Base-by-base conservation (phyloP, 2,113 vertebrate genomes). In the Nannospalax galili region DNA sequence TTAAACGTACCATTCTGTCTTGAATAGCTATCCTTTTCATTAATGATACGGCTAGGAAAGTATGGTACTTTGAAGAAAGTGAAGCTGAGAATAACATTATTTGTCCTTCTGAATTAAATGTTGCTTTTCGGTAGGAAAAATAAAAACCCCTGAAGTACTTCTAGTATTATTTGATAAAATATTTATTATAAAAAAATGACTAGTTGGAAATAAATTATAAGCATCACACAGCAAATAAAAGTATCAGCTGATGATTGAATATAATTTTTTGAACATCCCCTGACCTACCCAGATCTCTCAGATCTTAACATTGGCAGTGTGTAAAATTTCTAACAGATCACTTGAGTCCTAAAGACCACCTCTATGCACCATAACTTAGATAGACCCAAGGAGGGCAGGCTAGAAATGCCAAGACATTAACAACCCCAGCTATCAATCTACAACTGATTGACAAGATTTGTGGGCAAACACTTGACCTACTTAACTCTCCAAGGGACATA, bases 241-340 rank as follows among this genome's bases (percentile, higher is more conserved):
- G 52, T 37, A 15, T 86, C 28, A 12, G 35, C 1, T 15, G 22
- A 80, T 17, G 48, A 40, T 2, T 22, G 30, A 24, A 77, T 19
- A 35, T 20, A 48, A 81, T 6, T 26, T 30, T 45, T 37, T 37
- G 62, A 7, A 80, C 30, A 90, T 3, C 35, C 4, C 56, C 9
- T 7, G 1, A 65, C n/a, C 30, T 15, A 69, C 8, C 10, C 19
- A 58, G 14, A 20, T 35, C 3, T 67, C 42, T 40, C 37, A 3
- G 5, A 7, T 1, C 20, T 74, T 78, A 69, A 5, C 9, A 26
- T 2, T 74, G 9, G 7, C 2, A 28, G 8, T 1, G 1, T 28
- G 52, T 0, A 48, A 7, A 79, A 77, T 11, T 22, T 22, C 22
- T 72, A 28, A 65, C n/a, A 70, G 6, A 40, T 9, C 8, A 20